Evolutionary conservation across 2,888 invertebrate species (phyloP), one percentile per base, ranked within the genome.

Genomic region (Slavum lentiscoides): DNA sequence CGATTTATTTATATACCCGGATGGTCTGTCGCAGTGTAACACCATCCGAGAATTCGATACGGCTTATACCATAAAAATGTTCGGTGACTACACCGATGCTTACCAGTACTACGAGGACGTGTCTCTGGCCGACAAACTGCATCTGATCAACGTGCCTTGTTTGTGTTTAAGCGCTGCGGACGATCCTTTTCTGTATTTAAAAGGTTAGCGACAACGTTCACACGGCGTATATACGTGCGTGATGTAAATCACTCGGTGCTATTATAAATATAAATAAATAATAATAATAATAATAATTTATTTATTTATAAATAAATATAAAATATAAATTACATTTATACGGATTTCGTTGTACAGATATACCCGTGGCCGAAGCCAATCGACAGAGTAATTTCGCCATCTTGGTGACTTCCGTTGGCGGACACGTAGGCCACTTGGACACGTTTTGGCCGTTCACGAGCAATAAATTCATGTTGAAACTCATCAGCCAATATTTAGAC

Each of bases 151-250:
- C 83, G 91, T 92, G 84, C 96, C 96, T 80, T 88, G 93, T 84
- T 88, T 96, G 83, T 94, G 94, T 85, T 89, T 96, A 70, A 94
- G 92, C 86, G 94, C 96, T 11, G 93, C 92, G 37, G 96, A 96
- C 88, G 96, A 96, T 88, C 94, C 95, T 5, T 94, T 96, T 88
- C 93, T 69, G 5, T 70, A 70, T 53, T 53, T 77, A 5, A 58
- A 37, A 68, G 75, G 75, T 76, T 43, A 19, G 55, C 19, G 11
- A 19, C 21, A 11, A 7, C 58, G 6, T 8, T 3, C 3, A 61
- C 9, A 3, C 7, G 11, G 58, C 58, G 19, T n/a, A n/a, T n/a
- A n/a, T n/a, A n/a, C n/a, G n/a, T n/a, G n/a, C n/a, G n/a, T n/a
- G n/a, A n/a, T n/a, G n/a, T n/a, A n/a, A 11, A n/a, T 19, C 1